Percentiles rank a stretch among this genome's conserved stretches.
phyloP scores from a whole-genome alignment of 2,797 vertebrate genomes.

The Monodelphis domestica region DNA sequence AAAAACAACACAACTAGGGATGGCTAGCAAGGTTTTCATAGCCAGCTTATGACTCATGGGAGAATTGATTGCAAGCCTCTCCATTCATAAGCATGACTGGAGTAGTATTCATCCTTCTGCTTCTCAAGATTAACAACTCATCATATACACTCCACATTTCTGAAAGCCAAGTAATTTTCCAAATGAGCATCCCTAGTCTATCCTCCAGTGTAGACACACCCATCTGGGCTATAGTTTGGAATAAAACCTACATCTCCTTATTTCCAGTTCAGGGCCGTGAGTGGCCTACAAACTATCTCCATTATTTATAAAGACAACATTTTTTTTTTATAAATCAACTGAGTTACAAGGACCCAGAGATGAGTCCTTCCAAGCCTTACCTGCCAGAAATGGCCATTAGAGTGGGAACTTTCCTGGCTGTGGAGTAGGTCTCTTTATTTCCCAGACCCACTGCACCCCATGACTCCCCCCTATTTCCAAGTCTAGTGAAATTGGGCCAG shows the following conservation, averaged over 20 bases:
- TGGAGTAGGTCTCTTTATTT: neutral
- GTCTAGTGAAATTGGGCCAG: neutral
- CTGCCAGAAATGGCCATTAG: neutral
- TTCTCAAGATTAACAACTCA: neutral
- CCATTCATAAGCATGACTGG: constrained; percentile 54
- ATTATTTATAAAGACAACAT: neutral
- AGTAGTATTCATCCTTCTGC: constrained; percentile 44
- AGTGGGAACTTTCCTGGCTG: neutral
- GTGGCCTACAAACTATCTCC: neutral
- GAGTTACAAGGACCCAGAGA: neutral
- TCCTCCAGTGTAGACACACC: neutral
- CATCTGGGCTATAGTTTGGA: neutral
- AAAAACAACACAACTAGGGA: neutral
- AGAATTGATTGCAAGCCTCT: constrained; percentile 34
- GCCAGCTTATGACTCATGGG: neutral
- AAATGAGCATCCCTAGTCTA: neutral
- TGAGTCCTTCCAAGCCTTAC: neutral
- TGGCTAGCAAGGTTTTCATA: neutral
- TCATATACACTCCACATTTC: neutral
- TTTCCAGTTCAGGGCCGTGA: neutral
- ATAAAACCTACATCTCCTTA: neutral
- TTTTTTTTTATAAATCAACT: neutral
- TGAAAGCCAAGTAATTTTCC: neutral
- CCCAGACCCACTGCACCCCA: neutral
- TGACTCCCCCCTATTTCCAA: fast-evolving